Percentiles rank a stretch among this genome's conserved stretches.
These are phyloP conservation scores for Diachrysia chrysitis DNA, from an alignment of 2,888 invertebrate genomes.

Conservation along the genomic window DNA sequence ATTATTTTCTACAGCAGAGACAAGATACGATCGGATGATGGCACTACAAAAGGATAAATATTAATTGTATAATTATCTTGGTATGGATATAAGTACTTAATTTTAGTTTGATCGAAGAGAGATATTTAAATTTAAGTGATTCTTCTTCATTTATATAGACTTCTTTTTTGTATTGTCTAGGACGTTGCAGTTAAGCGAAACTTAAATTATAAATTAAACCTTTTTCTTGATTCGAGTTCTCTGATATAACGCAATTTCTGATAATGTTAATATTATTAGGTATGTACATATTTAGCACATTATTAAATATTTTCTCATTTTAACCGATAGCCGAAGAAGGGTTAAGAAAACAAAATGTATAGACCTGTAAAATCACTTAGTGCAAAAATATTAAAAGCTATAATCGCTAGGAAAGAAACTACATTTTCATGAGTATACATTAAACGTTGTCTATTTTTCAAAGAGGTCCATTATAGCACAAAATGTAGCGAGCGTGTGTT, in stretches of 20 bases:
- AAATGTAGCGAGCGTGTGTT: constrained; percentile 51
- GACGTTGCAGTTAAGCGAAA: too few relatives aligned
- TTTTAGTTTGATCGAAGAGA: background rate
- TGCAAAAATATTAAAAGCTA: background rate
- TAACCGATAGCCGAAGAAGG: too few relatives aligned
- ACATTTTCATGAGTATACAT: constrained; percentile 38
- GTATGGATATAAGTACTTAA: background rate
- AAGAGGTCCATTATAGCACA: constrained; percentile 44
- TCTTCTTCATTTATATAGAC: too few relatives aligned
- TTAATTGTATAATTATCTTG: background rate
- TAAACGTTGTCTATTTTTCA: constrained; percentile 48
- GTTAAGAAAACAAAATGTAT: too few relatives aligned
- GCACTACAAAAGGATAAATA: constrained; percentile 40
- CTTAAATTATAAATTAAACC: too few relatives aligned
- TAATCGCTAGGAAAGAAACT: constrained; percentile 4
- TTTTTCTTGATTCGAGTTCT: too few relatives aligned
- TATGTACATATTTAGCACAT: too few relatives aligned
- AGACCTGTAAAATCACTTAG: background rate
- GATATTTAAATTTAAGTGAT: background rate
- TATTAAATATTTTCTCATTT: too few relatives aligned
- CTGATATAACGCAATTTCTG: too few relatives aligned
- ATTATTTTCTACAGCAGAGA: constrained; percentile 38
- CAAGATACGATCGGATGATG: constrained; percentile 52
- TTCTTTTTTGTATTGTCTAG: too few relatives aligned
- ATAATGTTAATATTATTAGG: too few relatives aligned